A percentile compares a stretch with the other conserved stretches of the same genome.
Evolutionary conservation across 1,140 invertebrate species (phyloP).

Genomic region (Lutraria rhynchaena): DNA sequence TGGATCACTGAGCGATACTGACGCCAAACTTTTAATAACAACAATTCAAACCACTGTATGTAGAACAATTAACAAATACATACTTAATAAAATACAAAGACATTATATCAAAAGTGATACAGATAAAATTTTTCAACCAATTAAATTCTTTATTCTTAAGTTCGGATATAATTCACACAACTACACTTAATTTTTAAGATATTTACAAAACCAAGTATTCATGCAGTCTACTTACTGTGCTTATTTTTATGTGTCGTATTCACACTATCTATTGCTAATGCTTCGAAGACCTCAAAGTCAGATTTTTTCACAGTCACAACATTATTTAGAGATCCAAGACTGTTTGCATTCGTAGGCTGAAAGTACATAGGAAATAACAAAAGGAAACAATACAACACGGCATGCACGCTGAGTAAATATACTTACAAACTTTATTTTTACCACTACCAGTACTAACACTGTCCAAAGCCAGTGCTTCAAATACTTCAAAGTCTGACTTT

Average conservation of each 20-base stretch:
- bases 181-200: too few species aligned
- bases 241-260: slow-evolving; percentile 80
- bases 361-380: slow-evolving; percentile 67
- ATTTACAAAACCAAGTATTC: too few species aligned
- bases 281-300: slow-evolving; percentile 99
- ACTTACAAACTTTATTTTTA: slow-evolving; percentile 66
- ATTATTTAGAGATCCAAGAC: slow-evolving; percentile 95
- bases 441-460: slow-evolving; percentile 87
- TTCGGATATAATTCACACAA: too few species aligned
- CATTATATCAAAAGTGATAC: too few species aligned
- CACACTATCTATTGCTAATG: slow-evolving; percentile 94
- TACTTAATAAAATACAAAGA: too few species aligned
- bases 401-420: background rate
- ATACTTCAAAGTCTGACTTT: slow-evolving; percentile 97
- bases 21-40: too few species aligned
- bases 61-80: too few species aligned
- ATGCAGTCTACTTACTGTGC: slow-evolving; percentile 57
- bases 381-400: slow-evolving; percentile 33
- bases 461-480: slow-evolving; percentile 97
- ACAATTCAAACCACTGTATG: too few species aligned
- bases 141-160: too few species aligned
- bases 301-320: slow-evolving; percentile 93
- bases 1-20: too few species aligned
- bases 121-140: too few species aligned
- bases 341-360: slow-evolving; percentile 93